phyloP scores from a whole-genome alignment of 23 tunicate species.

The Ciona savignyi region DNA sequence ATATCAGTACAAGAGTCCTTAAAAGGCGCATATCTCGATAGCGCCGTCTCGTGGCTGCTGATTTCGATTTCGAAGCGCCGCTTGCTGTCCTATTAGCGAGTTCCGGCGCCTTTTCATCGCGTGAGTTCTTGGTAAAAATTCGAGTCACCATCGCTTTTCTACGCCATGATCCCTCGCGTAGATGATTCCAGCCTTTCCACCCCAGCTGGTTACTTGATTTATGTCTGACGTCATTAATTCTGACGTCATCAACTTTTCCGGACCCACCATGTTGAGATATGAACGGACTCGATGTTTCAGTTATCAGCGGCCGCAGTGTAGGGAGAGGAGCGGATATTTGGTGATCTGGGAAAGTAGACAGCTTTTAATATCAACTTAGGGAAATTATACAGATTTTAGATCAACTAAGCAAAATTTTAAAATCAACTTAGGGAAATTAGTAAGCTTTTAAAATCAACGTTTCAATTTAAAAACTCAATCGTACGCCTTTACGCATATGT shows the following conservation, averaged over 20 bases:
- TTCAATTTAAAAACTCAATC: too few species aligned
- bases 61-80: neutral
- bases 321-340: neutral
- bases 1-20: slow-evolving; percentile 69
- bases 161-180: neutral
- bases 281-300: neutral
- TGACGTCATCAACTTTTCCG: neutral
- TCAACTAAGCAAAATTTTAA: too few species aligned
- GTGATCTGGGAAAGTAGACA: too few species aligned
- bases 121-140: neutral
- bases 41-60: slow-evolving; percentile 13
- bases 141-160: slow-evolving; percentile 1
- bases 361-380: too few species aligned
- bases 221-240: neutral
- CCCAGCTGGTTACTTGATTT: neutral
- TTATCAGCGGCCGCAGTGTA: neutral
- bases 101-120: neutral
- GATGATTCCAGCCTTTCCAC: neutral
- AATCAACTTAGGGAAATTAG: too few species aligned
- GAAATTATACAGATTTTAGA: too few species aligned
- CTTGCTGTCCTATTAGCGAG: neutral
- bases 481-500: too few species aligned
- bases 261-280: neutral
- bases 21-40: slow-evolving; percentile 55
- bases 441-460: too few species aligned